Evolutionary conservation across 2,113 vertebrate species (phyloP).

Genomic region (Acrocephalus kingi): DNA sequence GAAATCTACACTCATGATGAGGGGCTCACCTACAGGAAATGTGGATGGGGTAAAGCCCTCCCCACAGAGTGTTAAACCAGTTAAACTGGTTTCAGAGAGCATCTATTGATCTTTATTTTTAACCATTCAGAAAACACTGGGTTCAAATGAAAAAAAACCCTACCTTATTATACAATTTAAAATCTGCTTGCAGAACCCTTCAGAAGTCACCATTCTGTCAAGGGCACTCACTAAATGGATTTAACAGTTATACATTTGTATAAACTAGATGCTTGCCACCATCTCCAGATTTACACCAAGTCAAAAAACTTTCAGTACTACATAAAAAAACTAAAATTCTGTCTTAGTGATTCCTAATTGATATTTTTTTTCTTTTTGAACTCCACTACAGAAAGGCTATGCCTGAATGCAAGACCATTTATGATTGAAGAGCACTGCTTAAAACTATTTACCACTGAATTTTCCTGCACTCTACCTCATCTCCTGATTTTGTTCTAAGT

Average conservation of each 20-base stretch:
- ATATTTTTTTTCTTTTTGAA: background rate
- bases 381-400: background rate
- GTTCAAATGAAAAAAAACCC: background rate
- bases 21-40: rapidly evolving
- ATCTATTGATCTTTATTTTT: rapidly evolving
- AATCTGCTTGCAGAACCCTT: background rate
- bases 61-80: background rate
- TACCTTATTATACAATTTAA: background rate
- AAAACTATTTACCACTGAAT: background rate
- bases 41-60: background rate
- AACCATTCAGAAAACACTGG: rapidly evolving
- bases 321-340: background rate
- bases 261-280: background rate
- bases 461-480: background rate
- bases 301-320: background rate
- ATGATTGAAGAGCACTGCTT: background rate
- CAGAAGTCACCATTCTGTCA: rapidly evolving
- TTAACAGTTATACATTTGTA: background rate
- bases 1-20: rapidly evolving
- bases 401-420: background rate
- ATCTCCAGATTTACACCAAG: background rate
- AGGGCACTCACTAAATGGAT: background rate
- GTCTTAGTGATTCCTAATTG: background rate
- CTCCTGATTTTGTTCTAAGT: background rate
- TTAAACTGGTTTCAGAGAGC: background rate